Conservation (phyloP, 2,113 vertebrate genomes). For the Ctenomys sociabilis region DNA sequence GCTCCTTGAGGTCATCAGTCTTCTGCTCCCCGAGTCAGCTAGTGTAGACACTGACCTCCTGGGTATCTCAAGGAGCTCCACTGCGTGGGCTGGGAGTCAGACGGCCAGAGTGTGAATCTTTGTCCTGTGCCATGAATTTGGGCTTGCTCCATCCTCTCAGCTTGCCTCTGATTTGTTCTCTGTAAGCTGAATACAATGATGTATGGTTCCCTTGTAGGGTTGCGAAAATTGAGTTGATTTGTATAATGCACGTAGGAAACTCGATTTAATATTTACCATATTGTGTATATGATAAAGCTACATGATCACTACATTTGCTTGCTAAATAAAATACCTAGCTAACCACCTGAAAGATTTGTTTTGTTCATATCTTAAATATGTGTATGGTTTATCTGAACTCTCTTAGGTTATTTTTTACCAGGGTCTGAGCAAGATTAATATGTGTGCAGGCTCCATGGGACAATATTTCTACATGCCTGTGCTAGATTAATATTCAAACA, state of each 20-base stretch:
- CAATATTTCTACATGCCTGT: not conserved
- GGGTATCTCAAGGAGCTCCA: too few relatives aligned
- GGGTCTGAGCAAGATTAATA: not conserved
- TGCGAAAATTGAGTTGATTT: not conserved
- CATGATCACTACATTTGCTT: not conserved
- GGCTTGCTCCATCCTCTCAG: not conserved
- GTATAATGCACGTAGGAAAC: not conserved
- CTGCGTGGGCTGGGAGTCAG: not conserved
- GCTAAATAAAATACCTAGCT: not conserved
- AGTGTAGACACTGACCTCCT: not conserved
- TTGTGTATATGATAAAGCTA: not conserved
- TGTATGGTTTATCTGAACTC: not conserved
- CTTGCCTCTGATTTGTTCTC: not conserved
- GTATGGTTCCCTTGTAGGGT: not conserved
- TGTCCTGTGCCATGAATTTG: not conserved
- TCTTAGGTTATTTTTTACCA: not conserved
- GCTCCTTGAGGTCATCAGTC: not conserved
- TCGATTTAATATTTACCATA: not conserved
- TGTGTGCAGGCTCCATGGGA: not conserved
- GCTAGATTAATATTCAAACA: not conserved
- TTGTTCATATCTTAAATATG: constrained; percentile 10
- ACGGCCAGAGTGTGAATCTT: rapidly evolving
- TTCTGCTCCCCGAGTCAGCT: not conserved
- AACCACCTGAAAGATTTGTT: not conserved
- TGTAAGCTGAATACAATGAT: not conserved